Evolutionary conservation across 2,113 vertebrate species (phyloP).

Genomic region (Ailurus styani): DNA sequence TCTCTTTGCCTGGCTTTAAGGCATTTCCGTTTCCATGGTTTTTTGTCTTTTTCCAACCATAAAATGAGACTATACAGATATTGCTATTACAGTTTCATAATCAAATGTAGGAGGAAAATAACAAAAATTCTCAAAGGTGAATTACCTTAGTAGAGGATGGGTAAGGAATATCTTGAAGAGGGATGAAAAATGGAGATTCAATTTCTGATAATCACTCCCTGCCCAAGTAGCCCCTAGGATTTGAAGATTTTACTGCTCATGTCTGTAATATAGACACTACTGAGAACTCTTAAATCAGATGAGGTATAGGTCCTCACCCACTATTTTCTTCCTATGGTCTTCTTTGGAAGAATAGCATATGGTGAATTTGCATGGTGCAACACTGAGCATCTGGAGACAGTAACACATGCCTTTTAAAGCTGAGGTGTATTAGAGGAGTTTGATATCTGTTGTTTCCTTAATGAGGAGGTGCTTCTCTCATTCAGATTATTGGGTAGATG

Average conservation of each 20-base stretch:
- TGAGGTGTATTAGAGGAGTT: background rate
- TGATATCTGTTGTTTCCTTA: background rate
- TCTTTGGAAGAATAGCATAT: background rate
- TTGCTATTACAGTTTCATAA: background rate
- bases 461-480: background rate
- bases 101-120: background rate
- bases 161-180: background rate
- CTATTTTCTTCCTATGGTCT: background rate
- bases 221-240: background rate
- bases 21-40: background rate
- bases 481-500: background rate
- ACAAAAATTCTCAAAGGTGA: background rate
- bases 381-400: background rate
- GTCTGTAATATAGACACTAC: background rate
- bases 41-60: background rate
- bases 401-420: background rate
- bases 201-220: background rate
- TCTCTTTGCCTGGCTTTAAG: background rate
- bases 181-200: background rate
- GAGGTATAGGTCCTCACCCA: background rate
- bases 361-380: background rate
- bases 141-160: background rate
- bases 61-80: background rate
- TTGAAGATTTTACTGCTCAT: background rate
- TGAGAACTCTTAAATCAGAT: background rate